These are phyloP conservation scores for Mus minutoides DNA, from an alignment of 2,797 vertebrate species.

Conservation along the genomic window DNA sequence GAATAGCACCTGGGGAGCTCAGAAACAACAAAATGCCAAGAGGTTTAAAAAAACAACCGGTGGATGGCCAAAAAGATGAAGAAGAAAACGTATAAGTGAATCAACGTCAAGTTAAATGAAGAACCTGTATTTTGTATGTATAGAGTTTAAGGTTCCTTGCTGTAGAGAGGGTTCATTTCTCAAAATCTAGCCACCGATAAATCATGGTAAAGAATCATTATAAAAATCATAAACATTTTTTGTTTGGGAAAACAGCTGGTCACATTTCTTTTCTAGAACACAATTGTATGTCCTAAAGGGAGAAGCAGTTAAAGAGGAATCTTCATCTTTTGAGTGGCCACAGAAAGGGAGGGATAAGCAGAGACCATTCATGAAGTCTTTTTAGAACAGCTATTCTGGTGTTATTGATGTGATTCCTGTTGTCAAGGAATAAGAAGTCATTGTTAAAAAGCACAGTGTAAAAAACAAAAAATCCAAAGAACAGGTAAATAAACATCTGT, in stretches of 20 bases:
- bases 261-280: neutral
- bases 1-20: constrained; percentile 89
- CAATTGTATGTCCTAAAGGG: neutral
- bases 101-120: constrained; percentile 50
- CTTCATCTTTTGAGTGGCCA: neutral
- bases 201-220: neutral
- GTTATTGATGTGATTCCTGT: neutral
- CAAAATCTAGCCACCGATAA: neutral
- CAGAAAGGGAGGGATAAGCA: neutral
- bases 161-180: neutral
- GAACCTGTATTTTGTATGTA: constrained; percentile 47
- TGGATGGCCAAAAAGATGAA: constrained; percentile 89
- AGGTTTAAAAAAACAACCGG: constrained; percentile 90
- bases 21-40: constrained; percentile 89
- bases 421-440: neutral
- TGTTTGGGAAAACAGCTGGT: neutral
- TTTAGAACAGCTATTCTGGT: neutral
- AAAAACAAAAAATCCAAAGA: neutral
- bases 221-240: neutral
- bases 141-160: neutral
- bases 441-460: neutral
- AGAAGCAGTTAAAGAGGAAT: neutral
- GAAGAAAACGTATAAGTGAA: constrained; percentile 56
- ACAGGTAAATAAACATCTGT: neutral
- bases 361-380: neutral